Evolutionary conservation across 2,797 vertebrate genomes (phyloP).

Genomic region (Philypnodon macrostomus): DNA sequence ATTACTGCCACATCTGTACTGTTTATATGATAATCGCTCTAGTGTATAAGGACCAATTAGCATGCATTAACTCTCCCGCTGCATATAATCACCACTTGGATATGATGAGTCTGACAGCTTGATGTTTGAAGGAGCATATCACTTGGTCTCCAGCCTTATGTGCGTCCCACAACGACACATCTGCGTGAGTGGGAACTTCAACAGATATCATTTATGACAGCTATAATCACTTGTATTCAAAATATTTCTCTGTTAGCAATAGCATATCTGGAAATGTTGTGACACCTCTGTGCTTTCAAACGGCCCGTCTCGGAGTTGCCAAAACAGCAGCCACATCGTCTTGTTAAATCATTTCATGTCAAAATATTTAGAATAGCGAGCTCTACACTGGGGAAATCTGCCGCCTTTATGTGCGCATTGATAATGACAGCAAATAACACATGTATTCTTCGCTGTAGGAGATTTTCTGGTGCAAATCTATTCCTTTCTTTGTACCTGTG

Average conservation of each 20-base stretch:
- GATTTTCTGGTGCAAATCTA: constrained; percentile 53
- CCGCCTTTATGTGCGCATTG: constrained; percentile 55
- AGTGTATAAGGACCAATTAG: constrained; percentile 58
- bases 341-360: constrained; percentile 51
- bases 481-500: constrained; percentile 58
- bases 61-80: constrained; percentile 58
- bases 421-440: constrained; percentile 64
- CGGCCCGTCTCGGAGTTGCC: constrained; percentile 40
- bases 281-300: constrained; percentile 36
- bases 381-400: constrained; percentile 57
- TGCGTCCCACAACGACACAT: constrained; percentile 51
- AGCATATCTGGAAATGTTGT: constrained; percentile 50
- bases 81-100: constrained; percentile 59
- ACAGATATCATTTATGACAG: constrained; percentile 37
- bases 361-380: constrained; percentile 49
- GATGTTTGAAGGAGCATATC: constrained; percentile 62
- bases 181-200: constrained; percentile 32
- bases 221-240: constrained; percentile 38
- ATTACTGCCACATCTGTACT: constrained; percentile 21
- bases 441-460: constrained; percentile 40
- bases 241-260: constrained; percentile 27
- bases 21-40: constrained; percentile 42
- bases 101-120: constrained; percentile 56
- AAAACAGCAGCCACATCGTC: constrained; percentile 45
- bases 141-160: constrained; percentile 38